Evolutionary conservation across 2,888 invertebrate genomes (phyloP).

Genomic region (Noctua janthina): DNA sequence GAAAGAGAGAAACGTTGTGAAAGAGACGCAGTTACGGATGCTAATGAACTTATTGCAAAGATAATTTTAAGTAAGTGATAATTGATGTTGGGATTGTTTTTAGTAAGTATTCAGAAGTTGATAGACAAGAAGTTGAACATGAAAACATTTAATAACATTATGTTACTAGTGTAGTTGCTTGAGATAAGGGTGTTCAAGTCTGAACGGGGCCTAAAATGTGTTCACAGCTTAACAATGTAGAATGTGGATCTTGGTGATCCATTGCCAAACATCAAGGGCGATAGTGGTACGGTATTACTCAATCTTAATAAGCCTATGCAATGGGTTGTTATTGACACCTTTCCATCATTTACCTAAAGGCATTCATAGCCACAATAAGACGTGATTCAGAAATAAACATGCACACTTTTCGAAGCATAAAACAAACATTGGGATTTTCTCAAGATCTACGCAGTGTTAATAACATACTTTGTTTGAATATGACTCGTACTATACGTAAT

Average conservation of each 20-base stretch:
- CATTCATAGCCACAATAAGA: background rate
- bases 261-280: background rate
- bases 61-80: conserved; percentile 36
- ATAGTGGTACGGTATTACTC: background rate
- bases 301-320: background rate
- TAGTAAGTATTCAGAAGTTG: background rate
- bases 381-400: background rate
- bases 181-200: background rate
- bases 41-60: conserved; percentile 49
- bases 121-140: background rate
- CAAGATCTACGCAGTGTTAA: conserved; percentile 19
- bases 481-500: conserved; percentile 14
- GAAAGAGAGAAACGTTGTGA: conserved; percentile 64
- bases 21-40: conserved; percentile 47
- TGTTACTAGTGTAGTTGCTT: background rate
- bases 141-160: background rate
- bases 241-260: background rate
- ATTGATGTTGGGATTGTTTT: background rate
- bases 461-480: conserved; percentile 38
- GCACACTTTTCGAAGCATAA: background rate
- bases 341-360: background rate
- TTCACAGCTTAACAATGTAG: background rate
- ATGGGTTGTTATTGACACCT: background rate
- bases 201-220: background rate
- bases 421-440: conserved; percentile 22